Conservation (phyloP, 2,888 invertebrate genomes). For the Myathropa florea region DNA sequence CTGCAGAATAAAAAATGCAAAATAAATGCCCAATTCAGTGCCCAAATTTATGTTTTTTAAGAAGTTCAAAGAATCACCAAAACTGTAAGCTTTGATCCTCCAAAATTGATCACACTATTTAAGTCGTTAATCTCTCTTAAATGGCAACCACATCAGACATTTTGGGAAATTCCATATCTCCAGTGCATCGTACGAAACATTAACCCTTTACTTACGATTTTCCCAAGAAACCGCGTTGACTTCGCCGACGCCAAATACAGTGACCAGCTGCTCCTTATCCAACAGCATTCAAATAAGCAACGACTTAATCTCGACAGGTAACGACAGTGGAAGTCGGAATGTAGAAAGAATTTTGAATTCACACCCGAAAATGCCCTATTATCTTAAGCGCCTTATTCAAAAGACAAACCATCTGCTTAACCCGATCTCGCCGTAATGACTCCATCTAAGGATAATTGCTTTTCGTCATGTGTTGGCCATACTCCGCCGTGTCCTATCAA, state of each 20-base stretch:
- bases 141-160: no score
- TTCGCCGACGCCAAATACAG: not conserved
- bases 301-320: not conserved
- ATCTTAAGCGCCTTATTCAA: not conserved
- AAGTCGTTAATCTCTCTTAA: no score
- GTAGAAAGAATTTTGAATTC: not conserved
- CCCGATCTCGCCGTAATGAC: not conserved
- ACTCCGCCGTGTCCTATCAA: not conserved
- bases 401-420: not conserved
- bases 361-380: not conserved
- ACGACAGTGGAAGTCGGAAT: no score
- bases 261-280: not conserved
- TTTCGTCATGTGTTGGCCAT: conserved; percentile 12
- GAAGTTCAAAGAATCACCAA: no score
- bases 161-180: no score
- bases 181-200: not conserved
- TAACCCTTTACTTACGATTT: not conserved
- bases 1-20: no score
- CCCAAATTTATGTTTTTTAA: no score
- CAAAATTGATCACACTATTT: no score
- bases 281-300: no score
- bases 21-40: no score
- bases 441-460: not conserved
- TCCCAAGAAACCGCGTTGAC: not conserved
- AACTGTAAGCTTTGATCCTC: no score